Conservation (phyloP, 2,113 vertebrate genomes). For the Alouatta palliata region DNA sequence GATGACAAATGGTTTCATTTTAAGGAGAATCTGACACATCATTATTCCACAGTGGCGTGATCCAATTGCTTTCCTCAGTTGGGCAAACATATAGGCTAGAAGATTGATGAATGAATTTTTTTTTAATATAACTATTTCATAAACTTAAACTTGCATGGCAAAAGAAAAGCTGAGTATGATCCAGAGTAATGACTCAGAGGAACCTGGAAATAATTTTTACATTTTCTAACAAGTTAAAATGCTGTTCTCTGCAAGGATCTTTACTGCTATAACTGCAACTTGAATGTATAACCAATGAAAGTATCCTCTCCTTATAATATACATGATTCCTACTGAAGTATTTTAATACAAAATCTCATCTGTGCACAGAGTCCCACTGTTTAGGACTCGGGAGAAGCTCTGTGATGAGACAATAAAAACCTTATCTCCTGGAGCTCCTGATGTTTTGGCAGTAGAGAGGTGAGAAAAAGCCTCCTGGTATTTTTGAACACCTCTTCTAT, state of each 20-base stretch:
- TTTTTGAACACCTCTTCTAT: background rate
- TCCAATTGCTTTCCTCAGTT: slow-evolving; percentile 34
- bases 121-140: background rate
- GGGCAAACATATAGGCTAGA: background rate
- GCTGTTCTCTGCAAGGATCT: background rate
- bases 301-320: background rate
- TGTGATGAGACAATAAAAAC: background rate
- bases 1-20: slow-evolving; percentile 58
- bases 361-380: background rate
- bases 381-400: background rate
- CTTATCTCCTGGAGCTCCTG: background rate
- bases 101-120: slow-evolving; percentile 12
- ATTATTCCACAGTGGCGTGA: slow-evolving; percentile 53
- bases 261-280: background rate
- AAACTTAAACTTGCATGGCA: background rate
- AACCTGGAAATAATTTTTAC: slow-evolving; percentile 1
- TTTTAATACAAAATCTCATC: background rate
- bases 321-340: background rate
- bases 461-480: background rate
- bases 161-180: background rate
- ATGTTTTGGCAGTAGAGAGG: background rate
- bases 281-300: slow-evolving; percentile 34
- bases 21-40: slow-evolving; percentile 55
- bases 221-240: background rate
- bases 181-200: slow-evolving; percentile 31